Evolutionary conservation across 1,140 invertebrate genomes (phyloP).

Genomic region (Penaeus indicus): DNA sequence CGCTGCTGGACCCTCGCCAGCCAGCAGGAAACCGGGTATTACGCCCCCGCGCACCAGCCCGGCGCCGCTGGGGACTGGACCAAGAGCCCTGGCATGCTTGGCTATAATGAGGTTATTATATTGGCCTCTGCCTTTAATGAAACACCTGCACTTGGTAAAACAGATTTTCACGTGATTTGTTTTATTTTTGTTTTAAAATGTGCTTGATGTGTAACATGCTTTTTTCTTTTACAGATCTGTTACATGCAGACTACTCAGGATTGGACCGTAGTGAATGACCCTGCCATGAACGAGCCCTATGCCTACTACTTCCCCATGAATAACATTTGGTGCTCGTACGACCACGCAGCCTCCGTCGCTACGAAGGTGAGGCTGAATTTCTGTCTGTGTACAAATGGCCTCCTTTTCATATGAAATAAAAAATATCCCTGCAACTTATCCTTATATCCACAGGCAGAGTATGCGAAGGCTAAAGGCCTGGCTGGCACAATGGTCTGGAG

Average conservation of each 20-base stretch:
- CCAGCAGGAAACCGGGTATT: slow-evolving; percentile 71
- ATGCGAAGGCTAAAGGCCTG: slow-evolving; percentile 72
- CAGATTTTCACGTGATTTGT: no score
- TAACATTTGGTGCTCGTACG: slow-evolving; percentile 62
- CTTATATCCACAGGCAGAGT: slow-evolving; percentile 71
- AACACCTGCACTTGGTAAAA: not conserved
- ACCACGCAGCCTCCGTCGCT: slow-evolving; percentile 57
- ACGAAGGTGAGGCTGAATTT: slow-evolving; percentile 33
- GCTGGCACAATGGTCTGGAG: slow-evolving; percentile 81
- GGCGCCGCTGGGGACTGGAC: slow-evolving; percentile 83
- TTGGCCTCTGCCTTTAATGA: not conserved
- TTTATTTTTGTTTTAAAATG: no score
- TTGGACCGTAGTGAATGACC: slow-evolving; percentile 48
- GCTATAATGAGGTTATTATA: slow-evolving; percentile 83
- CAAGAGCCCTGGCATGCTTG: slow-evolving; percentile 81
- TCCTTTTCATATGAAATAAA: no score
- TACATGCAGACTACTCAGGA: slow-evolving; percentile 49
- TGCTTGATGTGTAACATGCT: not conserved
- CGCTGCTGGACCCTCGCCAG: slow-evolving; percentile 76
- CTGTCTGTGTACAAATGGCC: no score
- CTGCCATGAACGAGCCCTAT: slow-evolving; percentile 6
- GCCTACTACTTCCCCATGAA: slow-evolving; percentile 26
- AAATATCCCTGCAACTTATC: not conserved
- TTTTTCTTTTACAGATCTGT: slow-evolving; percentile 55
- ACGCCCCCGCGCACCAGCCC: slow-evolving; percentile 74